These are phyloP conservation scores for Melanotaenia parkinsoni DNA, from an alignment of 2,797 vertebrate species.

Conservation along the genomic window DNA sequence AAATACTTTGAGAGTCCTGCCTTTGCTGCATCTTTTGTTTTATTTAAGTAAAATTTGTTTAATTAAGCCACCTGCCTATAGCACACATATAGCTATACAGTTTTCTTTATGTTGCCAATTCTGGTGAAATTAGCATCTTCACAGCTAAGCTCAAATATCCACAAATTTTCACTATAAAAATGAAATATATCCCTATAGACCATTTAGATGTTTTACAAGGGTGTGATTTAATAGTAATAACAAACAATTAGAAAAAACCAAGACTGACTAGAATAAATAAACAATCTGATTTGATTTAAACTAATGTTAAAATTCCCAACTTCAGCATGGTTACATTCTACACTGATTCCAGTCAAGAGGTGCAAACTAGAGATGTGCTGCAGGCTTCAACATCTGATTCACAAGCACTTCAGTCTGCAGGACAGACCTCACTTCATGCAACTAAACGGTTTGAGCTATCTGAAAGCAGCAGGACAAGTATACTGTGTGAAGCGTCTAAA, in stretches of 20 bases:
- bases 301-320: background rate
- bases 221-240: background rate
- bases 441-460: constrained; percentile 5
- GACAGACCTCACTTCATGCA: constrained; percentile 13
- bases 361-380: constrained; percentile 1
- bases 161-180: background rate
- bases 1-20: too few relatives aligned
- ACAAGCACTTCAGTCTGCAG: constrained; percentile 12
- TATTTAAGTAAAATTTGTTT: too few relatives aligned
- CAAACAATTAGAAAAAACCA: background rate
- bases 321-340: background rate
- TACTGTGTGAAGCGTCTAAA: constrained; percentile 8
- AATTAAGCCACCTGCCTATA: too few relatives aligned
- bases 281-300: background rate
- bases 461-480: constrained; percentile 19
- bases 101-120: background rate
- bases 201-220: background rate
- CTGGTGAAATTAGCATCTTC: background rate
- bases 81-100: too few relatives aligned
- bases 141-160: background rate
- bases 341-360: background rate
- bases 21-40: too few relatives aligned
- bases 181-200: background rate
- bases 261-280: background rate
- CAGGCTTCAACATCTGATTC: background rate